Evolutionary conservation across 2,888 invertebrate genomes (phyloP).

Genomic region (Caenorhabditis doughertyi): DNA sequence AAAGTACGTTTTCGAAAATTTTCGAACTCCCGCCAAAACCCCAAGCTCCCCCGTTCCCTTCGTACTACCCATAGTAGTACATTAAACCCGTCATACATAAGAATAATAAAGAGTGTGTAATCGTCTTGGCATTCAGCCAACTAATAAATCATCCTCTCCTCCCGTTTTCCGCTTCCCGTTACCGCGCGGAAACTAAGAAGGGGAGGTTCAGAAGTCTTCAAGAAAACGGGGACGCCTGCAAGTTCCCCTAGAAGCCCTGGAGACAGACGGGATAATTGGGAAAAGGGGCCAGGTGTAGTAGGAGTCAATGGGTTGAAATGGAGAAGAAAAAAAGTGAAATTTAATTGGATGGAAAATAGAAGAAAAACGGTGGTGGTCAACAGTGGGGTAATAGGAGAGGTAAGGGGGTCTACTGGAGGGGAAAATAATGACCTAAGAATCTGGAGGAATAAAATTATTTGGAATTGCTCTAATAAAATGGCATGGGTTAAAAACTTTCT

Average conservation of each 20-base stretch:
- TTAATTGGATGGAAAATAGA: conserved; percentile 30
- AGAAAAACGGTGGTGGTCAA: conserved; percentile 9
- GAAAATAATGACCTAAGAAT: no score
- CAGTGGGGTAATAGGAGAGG: background rate
- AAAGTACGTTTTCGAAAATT: no score
- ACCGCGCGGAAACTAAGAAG: conserved; percentile 25
- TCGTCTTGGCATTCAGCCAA: conserved; percentile 28
- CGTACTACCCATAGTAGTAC: conserved; percentile 1
- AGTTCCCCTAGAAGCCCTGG: background rate
- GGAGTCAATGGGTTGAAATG: background rate
- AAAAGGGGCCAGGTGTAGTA: conserved; percentile 3
- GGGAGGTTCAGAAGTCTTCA: background rate
- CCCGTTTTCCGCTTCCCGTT: no score
- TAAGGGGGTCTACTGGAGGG: no score
- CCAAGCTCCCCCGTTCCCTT: no score
- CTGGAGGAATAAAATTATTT: background rate
- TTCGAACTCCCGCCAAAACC: no score
- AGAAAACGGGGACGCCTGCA: background rate
- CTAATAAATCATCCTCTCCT: conserved; percentile 47
- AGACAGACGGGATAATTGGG: conserved; percentile 19
- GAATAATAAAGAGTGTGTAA: conserved; percentile 1
- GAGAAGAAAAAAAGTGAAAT: conserved; percentile 24
- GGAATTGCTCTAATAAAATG: no score
- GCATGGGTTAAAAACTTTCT: no score
- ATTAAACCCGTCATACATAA: background rate